Conservation (phyloP, 2,797 vertebrate genomes). For the Poecilia wingei region DNA sequence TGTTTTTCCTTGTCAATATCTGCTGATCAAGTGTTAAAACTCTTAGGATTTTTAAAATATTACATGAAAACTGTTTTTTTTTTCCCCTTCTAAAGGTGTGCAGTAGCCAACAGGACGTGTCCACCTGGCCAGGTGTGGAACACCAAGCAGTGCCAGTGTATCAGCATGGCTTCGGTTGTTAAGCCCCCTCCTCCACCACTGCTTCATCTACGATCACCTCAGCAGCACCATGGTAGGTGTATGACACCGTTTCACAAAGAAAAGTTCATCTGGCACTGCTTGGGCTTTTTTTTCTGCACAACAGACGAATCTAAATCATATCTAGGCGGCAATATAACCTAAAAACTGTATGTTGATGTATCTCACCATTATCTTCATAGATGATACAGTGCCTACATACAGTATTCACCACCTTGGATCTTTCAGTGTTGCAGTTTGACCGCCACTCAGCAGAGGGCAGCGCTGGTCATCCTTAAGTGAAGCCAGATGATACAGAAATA, state of each 20-base stretch:
- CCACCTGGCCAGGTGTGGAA: conserved; percentile 62
- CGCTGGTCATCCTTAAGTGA: no score
- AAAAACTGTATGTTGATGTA: not conserved
- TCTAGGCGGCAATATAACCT: not conserved
- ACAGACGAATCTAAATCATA: not conserved
- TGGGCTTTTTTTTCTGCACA: not conserved
- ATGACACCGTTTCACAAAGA: conserved; percentile 1
- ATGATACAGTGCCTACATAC: not conserved
- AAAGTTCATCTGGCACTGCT: not conserved
- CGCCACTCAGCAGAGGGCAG: no score
- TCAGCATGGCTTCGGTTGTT: conserved; percentile 21
- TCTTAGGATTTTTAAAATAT: not conserved
- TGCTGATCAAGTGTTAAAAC: not conserved
- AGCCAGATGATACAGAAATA: no score
- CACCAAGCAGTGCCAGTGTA: conserved; percentile 60
- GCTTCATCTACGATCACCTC: conserved; percentile 40
- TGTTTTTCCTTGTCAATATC: not conserved
- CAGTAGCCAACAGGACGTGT: conserved; percentile 62
- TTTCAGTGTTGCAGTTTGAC: no score
- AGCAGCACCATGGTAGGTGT: conserved; percentile 59
- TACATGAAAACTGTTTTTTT: not conserved
- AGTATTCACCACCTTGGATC: not conserved
- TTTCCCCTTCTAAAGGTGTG: conserved; percentile 55
- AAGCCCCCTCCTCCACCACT: conserved; percentile 36
- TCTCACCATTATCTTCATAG: not conserved